Evolutionary conservation across 2,113 vertebrate species (phyloP).

Genomic region (Nymphicus hollandicus): DNA sequence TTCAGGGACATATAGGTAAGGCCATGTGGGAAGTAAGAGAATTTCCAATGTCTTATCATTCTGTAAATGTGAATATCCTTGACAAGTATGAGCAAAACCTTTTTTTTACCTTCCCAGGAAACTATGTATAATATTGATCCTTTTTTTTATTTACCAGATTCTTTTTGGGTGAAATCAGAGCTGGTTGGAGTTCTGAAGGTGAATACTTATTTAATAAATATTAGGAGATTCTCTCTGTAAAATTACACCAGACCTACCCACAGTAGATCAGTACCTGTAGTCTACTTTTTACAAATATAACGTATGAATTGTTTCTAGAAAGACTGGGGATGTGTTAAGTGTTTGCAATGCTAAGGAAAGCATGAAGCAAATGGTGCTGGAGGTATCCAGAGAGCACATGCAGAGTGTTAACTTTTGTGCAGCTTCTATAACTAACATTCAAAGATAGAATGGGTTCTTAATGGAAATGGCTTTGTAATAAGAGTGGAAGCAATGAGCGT

Average conservation of each 20-base stretch:
- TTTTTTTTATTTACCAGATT: not conserved
- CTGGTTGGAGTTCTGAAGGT: not conserved
- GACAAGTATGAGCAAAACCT: not conserved
- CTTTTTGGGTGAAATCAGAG: not conserved
- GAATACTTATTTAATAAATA: not conserved
- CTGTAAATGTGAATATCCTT: not conserved
- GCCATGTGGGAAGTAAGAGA: not conserved
- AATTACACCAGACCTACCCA: not conserved
- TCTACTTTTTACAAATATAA: not conserved
- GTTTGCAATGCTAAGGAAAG: not conserved
- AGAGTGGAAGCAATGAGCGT: not conserved
- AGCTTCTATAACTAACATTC: not conserved
- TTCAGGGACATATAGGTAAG: not conserved
- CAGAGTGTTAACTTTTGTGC: not conserved
- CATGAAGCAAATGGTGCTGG: not conserved
- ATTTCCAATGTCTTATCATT: not conserved
- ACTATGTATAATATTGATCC: not conserved
- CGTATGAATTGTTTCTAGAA: not conserved
- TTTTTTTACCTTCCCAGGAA: not conserved
- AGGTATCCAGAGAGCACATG: not conserved
- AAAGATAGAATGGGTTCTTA: not conserved
- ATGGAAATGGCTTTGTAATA: not conserved
- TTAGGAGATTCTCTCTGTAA: not conserved
- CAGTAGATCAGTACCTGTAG: not conserved
- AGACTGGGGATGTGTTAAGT: not conserved